Base-by-base conservation (phyloP, 2,113 vertebrate genomes). In the Riparia riparia region DNA sequence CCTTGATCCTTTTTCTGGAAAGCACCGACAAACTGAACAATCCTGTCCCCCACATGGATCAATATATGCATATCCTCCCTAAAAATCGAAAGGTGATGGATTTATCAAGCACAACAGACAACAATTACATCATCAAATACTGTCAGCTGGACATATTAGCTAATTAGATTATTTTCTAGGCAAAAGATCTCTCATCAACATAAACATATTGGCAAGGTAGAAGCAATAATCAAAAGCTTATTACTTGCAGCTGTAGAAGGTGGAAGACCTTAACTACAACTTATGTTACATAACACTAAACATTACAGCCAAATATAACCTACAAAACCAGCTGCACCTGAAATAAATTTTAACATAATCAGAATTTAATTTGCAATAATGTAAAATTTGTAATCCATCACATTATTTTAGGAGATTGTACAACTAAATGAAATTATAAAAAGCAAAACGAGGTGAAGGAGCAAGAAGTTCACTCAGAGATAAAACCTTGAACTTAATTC, bases 1-100 rank as follows among this genome's bases (percentile, higher is more conserved):
- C 98, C 95, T 98, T 12, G 98, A 97, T 96, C 99, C 99, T 97
- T 99, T 99, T 66, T 98, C 96, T 58, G 98, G 98, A 71, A 98
- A 98, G 97, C 99, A 99, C 61, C 87, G 98, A 79, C 98, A 99
- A 93, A 95, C 79, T 34, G 97, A 97, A 85, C 98, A 98, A 95
- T 99, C 98, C 89, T 97, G 97, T 84, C 98, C 98, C 12, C 69
- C 95, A 53, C 99, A 99, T 3, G 68, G 97, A 29, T 94, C 97
- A 94, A 93, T 81, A 82, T 97, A 97, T 20, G 71, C 65, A 51
- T 97, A 97, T 82, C 86, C 69, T 69, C 97, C 97, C 97, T 98
- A 89, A 88, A 96, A 96, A 81, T 58, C 5, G 53, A 54, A 77
- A 89, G 11, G 56, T 37, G 41, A 61, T 53, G 15, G 31, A 81